Percentiles rank a stretch among this genome's conserved stretches.
Conservation (phyloP, 2,113 vertebrate species). For the Ceratotherium simum region DNA sequence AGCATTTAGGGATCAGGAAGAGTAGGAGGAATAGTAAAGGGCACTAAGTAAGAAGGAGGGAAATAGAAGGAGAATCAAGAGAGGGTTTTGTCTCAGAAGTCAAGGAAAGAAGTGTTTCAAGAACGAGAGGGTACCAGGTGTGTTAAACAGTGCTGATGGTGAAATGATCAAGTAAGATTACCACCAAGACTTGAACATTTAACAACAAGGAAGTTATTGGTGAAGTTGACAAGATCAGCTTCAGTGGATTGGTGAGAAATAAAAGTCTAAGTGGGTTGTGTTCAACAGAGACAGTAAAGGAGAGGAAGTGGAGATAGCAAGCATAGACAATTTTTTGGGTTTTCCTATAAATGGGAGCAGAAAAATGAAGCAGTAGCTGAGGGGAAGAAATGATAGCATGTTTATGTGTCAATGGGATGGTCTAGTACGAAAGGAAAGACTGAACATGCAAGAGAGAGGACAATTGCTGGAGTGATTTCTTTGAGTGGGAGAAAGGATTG, state of each 20-base stretch:
- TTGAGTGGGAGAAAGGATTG: neutral
- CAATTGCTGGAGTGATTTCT: neutral
- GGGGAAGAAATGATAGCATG: neutral
- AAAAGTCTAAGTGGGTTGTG: neutral
- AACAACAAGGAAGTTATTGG: neutral
- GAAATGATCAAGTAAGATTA: neutral
- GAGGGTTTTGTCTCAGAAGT: neutral
- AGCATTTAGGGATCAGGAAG: neutral
- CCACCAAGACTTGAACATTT: neutral
- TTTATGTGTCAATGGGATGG: neutral
- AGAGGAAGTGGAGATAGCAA: neutral
- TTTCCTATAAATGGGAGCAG: neutral
- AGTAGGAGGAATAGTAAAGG: neutral
- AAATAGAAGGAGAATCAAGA: neutral
- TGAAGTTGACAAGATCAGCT: neutral
- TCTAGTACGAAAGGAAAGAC: neutral
- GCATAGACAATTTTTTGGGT: neutral
- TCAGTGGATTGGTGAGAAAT: neutral
- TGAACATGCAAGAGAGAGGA: neutral
- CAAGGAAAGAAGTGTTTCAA: neutral
- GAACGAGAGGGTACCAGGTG: neutral
- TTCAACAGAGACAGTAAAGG: conserved; percentile 7
- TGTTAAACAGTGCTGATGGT: neutral
- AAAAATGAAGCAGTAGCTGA: neutral
- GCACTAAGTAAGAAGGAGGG: neutral